Evolutionary conservation across 2,797 vertebrate species (phyloP).

Genomic region (Falco berigora): DNA sequence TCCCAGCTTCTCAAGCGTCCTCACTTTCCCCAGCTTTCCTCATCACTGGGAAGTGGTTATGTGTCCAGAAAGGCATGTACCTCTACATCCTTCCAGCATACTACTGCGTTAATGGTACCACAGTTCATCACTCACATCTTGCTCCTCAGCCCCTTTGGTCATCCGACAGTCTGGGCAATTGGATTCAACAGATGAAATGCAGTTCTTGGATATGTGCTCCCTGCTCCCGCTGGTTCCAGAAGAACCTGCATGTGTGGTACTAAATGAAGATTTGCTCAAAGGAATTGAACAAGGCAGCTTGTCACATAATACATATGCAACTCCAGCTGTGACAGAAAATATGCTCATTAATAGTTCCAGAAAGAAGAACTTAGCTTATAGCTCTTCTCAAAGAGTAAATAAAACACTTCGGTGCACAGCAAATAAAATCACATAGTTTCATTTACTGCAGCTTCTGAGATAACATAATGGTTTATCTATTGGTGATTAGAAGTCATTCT

Average conservation of each 20-base stretch:
- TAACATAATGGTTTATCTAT: neutral
- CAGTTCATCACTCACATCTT: neutral
- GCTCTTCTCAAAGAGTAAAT: neutral
- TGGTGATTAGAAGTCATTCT: neutral
- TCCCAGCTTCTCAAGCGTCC: neutral
- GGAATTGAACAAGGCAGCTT: neutral
- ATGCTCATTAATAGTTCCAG: neutral
- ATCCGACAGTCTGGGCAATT: neutral
- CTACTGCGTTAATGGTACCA: fast-evolving
- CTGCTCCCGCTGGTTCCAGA: neutral
- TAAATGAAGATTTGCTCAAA: neutral
- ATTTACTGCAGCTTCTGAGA: neutral
- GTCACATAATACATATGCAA: fast-evolving
- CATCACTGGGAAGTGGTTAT: neutral
- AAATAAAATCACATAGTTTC: neutral
- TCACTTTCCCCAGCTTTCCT: neutral
- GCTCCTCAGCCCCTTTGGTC: neutral
- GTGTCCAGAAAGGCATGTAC: neutral
- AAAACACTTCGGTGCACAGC: neutral
- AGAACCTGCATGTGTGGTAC: neutral
- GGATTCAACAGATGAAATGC: neutral
- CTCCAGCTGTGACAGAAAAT: neutral
- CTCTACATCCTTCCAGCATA: neutral
- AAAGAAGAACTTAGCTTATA: neutral
- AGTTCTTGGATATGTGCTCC: neutral